phyloP scores from a whole-genome alignment of 1,140 invertebrate species.

The Plodia interpunctella region DNA sequence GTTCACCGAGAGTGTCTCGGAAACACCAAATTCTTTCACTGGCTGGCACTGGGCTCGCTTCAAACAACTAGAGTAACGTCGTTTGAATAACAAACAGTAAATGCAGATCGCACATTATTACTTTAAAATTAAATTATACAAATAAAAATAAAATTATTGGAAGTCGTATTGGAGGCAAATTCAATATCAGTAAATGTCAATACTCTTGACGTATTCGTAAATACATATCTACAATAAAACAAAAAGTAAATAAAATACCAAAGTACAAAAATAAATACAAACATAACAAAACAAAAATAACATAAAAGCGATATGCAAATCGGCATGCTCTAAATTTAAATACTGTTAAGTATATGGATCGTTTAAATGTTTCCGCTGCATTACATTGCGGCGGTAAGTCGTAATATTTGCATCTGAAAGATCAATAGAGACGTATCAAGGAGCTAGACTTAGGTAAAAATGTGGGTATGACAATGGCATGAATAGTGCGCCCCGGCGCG shows the following conservation, averaged over 20 bases:
- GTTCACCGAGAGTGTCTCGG: constrained; percentile 35
- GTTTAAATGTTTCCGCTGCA: constrained; percentile 34
- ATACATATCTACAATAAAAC: constrained; percentile 59
- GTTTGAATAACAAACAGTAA: constrained; percentile 73
- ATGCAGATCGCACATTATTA: constrained; percentile 70
- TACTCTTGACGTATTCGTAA: constrained; percentile 26
- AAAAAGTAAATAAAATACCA: constrained; percentile 60
- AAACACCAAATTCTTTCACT: constrained; percentile 56
- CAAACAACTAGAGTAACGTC: constrained; percentile 52
- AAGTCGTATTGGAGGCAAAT: constrained; percentile 66
- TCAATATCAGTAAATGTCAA: constrained; percentile 42
- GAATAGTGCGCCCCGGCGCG: constrained; percentile 57
- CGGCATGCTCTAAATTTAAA: constrained; percentile 32
- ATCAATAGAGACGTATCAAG: constrained; percentile 48
- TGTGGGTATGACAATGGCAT: constrained; percentile 54
- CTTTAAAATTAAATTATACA: constrained; percentile 67
- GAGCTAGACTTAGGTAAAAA: constrained; percentile 39
- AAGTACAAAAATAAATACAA: constrained; percentile 75
- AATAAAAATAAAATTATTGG: constrained; percentile 68
- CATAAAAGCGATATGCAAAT: constrained; percentile 70
- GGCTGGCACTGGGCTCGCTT: constrained; percentile 64
- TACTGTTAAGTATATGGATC: constrained; percentile 15
- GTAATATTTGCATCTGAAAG: constrained; percentile 60
- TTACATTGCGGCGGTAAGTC: constrained; percentile 36
- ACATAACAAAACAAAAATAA: constrained; percentile 68